A percentile compares a stretch with the other conserved stretches of the same genome.
Conservation (phyloP, 1,140 invertebrate genomes). For the Rhopalosiphum padi region DNA sequence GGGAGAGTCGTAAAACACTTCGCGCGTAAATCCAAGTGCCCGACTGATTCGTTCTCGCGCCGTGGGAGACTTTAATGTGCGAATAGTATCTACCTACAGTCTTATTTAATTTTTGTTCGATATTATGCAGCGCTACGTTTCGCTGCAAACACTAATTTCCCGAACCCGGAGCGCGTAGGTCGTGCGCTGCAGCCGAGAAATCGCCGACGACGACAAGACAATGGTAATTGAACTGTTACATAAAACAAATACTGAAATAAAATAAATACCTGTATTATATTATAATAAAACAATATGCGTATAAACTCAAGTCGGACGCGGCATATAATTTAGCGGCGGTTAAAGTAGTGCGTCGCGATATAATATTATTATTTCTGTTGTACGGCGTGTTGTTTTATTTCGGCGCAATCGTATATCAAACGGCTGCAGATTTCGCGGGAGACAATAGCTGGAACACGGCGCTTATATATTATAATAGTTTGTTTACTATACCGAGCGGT, state of each 20-base stretch:
- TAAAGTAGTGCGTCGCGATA: neutral
- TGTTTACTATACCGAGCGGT: neutral
- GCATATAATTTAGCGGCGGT: neutral
- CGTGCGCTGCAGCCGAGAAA: neutral
- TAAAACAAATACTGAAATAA: neutral
- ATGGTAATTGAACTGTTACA: slow-evolving; percentile 11
- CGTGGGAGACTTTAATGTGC: neutral
- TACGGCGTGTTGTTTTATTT: slow-evolving; percentile 5
- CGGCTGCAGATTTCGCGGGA: neutral
- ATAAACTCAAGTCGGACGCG: neutral
- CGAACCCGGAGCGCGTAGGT: neutral
- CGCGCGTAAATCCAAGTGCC: neutral
- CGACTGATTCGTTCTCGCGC: neutral
- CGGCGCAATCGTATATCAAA: neutral
- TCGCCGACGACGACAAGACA: neutral
- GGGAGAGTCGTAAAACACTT: neutral
- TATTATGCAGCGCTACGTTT: neutral
- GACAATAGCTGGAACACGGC: slow-evolving; percentile 6
- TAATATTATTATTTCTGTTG: neutral
- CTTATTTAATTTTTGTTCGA: neutral
- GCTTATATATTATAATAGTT: neutral
- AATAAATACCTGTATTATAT: neutral
- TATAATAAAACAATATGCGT: neutral
- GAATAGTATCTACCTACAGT: neutral
- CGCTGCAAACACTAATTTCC: neutral